A percentile compares a stretch with the other conserved stretches of the same genome.
These are phyloP conservation scores for Ceratoteleas bidentatus DNA, from an alignment of 1,140 invertebrate species.

Conservation along the genomic window DNA sequence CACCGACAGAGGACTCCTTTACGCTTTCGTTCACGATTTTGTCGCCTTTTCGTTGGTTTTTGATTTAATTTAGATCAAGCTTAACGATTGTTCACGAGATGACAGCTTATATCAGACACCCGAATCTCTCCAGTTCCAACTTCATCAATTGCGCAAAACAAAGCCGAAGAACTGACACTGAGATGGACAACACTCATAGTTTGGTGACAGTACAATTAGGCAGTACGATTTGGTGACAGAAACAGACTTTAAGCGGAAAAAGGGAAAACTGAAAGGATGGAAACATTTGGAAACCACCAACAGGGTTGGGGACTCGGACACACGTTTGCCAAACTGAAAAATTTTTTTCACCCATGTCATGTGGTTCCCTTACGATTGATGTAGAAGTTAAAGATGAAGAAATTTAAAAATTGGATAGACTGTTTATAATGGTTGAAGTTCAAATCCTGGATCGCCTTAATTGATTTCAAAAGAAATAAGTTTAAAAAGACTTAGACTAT, in stretches of 20 bases:
- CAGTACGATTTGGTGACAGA: conserved; percentile 74
- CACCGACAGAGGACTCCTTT: too few relatives aligned
- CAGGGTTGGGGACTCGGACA: conserved; percentile 19
- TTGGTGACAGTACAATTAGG: conserved; percentile 72
- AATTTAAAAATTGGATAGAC: too few relatives aligned
- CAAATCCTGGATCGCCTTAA: too few relatives aligned
- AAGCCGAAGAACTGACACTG: conserved; percentile 53
- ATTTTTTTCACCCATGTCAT: not conserved
- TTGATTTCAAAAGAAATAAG: too few relatives aligned
- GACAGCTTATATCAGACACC: not conserved
- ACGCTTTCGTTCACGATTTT: too few relatives aligned
- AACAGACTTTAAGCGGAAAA: conserved; percentile 71
- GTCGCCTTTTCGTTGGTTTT: conserved; percentile 2
- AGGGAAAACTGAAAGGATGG: conserved; percentile 2
- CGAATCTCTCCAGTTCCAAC: conserved; percentile 2
- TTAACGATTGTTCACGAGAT: too few relatives aligned
- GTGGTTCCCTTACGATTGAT: not conserved
- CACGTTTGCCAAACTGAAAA: not conserved
- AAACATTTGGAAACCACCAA: not conserved
- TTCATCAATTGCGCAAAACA: conserved; percentile 27
- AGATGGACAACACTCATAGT: conserved; percentile 71
- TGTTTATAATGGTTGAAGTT: too few relatives aligned
- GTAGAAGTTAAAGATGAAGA: not conserved
- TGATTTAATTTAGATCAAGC: not conserved
- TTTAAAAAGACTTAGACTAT: too few relatives aligned